These are phyloP conservation scores for Stenolophus ochropezus DNA, from an alignment of 2,888 invertebrate genomes.

Conservation along the genomic window DNA sequence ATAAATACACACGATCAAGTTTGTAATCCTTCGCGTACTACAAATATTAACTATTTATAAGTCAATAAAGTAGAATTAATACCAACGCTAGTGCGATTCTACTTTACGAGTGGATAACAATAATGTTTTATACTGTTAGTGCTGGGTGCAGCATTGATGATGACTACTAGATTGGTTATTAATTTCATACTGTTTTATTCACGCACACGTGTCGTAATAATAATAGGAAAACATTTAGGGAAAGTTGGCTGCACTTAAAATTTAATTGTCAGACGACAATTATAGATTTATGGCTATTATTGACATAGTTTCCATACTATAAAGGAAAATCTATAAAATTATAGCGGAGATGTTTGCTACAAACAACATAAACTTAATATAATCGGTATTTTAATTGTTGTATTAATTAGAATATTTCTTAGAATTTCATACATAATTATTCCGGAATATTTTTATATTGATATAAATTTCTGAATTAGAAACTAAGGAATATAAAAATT, in stretches of 20 bases:
- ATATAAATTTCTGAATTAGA: too few relatives aligned
- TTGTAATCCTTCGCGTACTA: constrained; percentile 16
- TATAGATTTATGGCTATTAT: constrained; percentile 7
- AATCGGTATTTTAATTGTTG: too few relatives aligned
- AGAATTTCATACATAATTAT: too few relatives aligned
- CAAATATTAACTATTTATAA: constrained; percentile 9
- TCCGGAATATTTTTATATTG: too few relatives aligned
- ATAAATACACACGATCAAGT: constrained; percentile 37
- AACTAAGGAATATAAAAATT: too few relatives aligned
- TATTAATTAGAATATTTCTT: too few relatives aligned
- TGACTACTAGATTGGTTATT: constrained; percentile 29
- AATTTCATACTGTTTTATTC: constrained; percentile 17
- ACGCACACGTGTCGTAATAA: constrained; percentile 33
- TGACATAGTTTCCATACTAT: neutral
- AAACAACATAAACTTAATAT: too few relatives aligned
- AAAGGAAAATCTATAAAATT: neutral
- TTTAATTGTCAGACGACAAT: constrained; percentile 36
- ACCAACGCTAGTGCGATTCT: neutral
- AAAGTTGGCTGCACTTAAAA: constrained; percentile 40
- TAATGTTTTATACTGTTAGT: constrained; percentile 1
- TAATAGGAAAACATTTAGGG: constrained; percentile 43
- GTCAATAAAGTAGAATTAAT: constrained; percentile 23
- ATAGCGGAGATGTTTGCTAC: too few relatives aligned
- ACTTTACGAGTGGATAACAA: constrained; percentile 15
- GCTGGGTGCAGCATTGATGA: constrained; percentile 1